These are phyloP conservation scores for Streptopelia turtur DNA, from an alignment of 2,797 vertebrate species.

Conservation along the genomic window DNA sequence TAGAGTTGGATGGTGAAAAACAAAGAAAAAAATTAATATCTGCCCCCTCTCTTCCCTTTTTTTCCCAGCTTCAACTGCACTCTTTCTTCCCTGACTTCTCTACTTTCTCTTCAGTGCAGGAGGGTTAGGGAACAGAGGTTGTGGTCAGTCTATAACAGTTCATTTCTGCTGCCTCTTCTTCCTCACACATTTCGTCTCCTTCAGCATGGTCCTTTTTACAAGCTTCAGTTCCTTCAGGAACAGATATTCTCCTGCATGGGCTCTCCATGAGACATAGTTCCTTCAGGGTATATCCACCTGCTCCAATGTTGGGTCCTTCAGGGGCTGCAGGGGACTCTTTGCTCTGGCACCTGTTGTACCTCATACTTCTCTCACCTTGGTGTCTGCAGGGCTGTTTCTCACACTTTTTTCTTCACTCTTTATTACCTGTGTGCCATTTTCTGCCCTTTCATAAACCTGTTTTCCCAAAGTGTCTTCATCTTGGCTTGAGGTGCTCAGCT, in stretches of 20 bases:
- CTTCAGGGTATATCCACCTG: background rate
- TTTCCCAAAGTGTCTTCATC: fast-evolving
- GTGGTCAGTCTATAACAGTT: background rate
- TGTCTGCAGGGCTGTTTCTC: background rate
- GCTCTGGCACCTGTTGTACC: no score
- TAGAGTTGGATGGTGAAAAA: background rate
- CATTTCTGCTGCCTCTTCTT: background rate
- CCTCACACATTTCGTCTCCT: background rate
- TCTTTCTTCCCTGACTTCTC: background rate
- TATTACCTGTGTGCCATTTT: background rate
- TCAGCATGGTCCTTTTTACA: background rate
- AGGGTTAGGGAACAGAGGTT: background rate
- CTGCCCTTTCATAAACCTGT: background rate
- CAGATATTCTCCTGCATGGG: background rate
- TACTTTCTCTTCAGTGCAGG: background rate
- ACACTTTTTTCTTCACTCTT: background rate
- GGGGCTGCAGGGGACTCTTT: no score
- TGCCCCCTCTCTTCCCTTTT: background rate
- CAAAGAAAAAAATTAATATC: background rate
- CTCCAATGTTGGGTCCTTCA: fast-evolving
- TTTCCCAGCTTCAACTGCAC: background rate
- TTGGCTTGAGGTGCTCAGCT: fast-evolving
- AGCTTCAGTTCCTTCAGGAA: background rate
- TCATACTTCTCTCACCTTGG: background rate
- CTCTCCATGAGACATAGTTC: background rate